Percentiles rank a stretch among this genome's conserved stretches.
These are phyloP conservation scores for Pseudorasbora parva DNA, from an alignment of 2,113 vertebrate genomes.

Conservation along the genomic window DNA sequence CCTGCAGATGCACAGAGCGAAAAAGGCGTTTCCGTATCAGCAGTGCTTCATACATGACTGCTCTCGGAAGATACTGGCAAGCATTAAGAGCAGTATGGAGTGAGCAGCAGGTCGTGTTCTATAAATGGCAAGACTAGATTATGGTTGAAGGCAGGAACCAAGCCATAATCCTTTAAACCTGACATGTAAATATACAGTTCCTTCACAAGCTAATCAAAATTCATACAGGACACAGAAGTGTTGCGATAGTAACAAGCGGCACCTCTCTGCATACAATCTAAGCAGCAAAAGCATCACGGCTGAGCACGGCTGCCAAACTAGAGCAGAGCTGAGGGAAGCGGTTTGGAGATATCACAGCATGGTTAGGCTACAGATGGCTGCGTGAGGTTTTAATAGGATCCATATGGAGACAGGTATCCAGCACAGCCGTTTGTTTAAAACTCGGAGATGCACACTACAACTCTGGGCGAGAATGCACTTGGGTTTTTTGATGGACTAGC, in stretches of 20 bases:
- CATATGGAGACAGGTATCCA: constrained; percentile 50
- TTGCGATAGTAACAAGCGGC: constrained; percentile 18
- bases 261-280: constrained; percentile 23
- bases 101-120: constrained; percentile 37
- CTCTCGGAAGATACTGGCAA: constrained; percentile 41
- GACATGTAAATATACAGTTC: constrained; percentile 16
- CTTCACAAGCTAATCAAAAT: background rate
- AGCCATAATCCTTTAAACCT: constrained; percentile 18
- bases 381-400: constrained; percentile 52
- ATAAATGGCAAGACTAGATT: constrained; percentile 42
- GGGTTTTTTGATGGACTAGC: background rate
- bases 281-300: constrained; percentile 21
- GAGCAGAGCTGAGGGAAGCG: constrained; percentile 27
- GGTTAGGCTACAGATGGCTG: constrained; percentile 54
- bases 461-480: background rate
- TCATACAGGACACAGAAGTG: constrained; percentile 1
- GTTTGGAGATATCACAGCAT: constrained; percentile 44
- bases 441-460: constrained; percentile 23
- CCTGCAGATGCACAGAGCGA: constrained; percentile 1
- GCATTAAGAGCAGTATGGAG: constrained; percentile 35
- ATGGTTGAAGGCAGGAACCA: constrained; percentile 27
- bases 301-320: constrained; percentile 39
- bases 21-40: constrained; percentile 3
- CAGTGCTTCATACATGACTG: constrained; percentile 44
- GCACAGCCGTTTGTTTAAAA: constrained; percentile 29